Conservation (phyloP, 2,888 invertebrate genomes). For the Apamea epomidion region DNA sequence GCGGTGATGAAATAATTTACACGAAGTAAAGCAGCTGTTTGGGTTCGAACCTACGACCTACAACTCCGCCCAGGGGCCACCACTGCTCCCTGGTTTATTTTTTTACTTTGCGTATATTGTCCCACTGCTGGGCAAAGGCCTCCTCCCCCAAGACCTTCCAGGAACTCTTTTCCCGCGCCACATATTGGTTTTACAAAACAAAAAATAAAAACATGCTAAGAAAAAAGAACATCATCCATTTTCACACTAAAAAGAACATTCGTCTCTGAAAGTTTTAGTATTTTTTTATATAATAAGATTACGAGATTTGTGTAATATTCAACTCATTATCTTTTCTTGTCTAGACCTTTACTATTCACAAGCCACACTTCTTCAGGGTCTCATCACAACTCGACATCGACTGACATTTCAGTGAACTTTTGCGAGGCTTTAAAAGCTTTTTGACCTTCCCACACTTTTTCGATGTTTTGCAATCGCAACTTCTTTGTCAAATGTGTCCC, state of each 20-base stretch:
- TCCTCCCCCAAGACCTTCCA: no score
- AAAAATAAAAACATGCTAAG: background rate
- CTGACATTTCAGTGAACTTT: conserved; percentile 41
- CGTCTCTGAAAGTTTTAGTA: background rate
- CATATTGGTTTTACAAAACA: background rate
- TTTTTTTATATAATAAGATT: background rate
- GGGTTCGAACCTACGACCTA: no score
- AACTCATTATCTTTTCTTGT: background rate
- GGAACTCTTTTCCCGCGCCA: background rate
- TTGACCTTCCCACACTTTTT: conserved; percentile 62
- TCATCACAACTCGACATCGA: background rate
- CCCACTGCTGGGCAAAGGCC: no score
- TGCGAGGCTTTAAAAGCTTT: conserved; percentile 19
- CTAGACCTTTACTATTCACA: background rate
- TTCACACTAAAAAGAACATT: background rate
- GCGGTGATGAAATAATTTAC: no score
- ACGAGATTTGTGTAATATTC: background rate
- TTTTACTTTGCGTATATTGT: no score
- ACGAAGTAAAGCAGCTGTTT: no score
- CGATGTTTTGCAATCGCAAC: conserved; percentile 56
- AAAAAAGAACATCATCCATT: background rate
- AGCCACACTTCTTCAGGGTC: conserved; percentile 16
- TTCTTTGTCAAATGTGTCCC: conserved; percentile 54
- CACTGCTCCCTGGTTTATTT: no score
- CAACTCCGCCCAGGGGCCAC: no score